These are phyloP conservation scores for Acanthisitta chloris DNA, from an alignment of 2,113 vertebrate genomes.

Conservation along the genomic window DNA sequence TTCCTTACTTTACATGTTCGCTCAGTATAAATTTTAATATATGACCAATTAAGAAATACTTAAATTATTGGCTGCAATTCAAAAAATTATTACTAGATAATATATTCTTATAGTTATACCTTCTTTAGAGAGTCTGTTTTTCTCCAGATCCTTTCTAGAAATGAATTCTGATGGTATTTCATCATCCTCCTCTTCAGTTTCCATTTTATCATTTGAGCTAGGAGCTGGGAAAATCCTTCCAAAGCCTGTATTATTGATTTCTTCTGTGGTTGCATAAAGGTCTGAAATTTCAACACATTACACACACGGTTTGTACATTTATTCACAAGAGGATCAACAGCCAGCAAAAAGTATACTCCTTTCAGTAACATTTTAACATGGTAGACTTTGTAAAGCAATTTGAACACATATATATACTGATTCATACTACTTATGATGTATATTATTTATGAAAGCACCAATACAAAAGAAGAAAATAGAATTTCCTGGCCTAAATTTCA, in stretches of 20 bases:
- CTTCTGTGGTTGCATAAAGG: constrained; percentile 5
- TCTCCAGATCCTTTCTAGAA: constrained; percentile 91
- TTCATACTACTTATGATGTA: too few relatives aligned
- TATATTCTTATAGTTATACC: constrained; percentile 71
- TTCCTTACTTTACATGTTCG: neutral
- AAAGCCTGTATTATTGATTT: constrained; percentile 80
- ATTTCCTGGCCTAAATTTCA: neutral
- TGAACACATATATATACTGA: too few relatives aligned
- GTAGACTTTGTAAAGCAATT: neutral
- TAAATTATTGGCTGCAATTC: neutral
- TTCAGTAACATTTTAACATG: neutral
- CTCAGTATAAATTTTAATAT: neutral
- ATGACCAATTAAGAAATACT: neutral
- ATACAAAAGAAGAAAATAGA: neutral
- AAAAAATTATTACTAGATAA: neutral
- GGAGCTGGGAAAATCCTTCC: constrained; percentile 90
- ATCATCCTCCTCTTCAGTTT: constrained; percentile 79
- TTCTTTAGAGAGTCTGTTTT: constrained; percentile 87
- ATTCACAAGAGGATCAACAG: neutral
- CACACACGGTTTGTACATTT: neutral
- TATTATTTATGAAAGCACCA: neutral
- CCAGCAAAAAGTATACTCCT: neutral
- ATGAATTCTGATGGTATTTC: constrained; percentile 87
- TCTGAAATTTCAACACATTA: constrained; percentile 50
- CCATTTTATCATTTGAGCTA: constrained; percentile 73